A percentile compares a stretch with the other conserved stretches of the same genome.
Conservation (phyloP, 2,113 vertebrate species). For the Brienomyrus longianalis region DNA sequence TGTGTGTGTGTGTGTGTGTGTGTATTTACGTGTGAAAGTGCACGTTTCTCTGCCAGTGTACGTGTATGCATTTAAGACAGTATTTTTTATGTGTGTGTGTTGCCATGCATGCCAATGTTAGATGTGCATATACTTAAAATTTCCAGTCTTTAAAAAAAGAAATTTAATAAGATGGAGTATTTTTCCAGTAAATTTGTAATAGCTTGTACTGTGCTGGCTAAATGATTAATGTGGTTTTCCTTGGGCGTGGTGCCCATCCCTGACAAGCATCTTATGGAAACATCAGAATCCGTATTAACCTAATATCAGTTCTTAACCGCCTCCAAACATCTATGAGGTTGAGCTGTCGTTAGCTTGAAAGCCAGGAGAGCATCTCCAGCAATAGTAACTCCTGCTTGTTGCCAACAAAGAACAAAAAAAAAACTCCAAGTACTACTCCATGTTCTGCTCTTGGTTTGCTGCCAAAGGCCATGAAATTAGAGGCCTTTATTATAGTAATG, state of each 20-base stretch:
- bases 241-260: neutral
- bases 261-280: neutral
- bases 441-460: neutral
- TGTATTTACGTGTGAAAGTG: slow-evolving; percentile 4
- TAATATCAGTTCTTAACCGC: neutral
- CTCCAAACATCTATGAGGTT: neutral
- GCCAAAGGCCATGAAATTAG: slow-evolving; percentile 6
- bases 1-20: too few relatives aligned
- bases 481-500: neutral
- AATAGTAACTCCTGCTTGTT: neutral
- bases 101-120: neutral
- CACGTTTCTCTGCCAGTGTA: slow-evolving; percentile 21
- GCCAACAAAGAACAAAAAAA: neutral
- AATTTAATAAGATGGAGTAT: neutral
- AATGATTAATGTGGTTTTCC: neutral
- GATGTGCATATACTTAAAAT: neutral
- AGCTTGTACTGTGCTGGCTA: neutral
- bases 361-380: neutral
- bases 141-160: neutral
- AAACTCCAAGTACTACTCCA: neutral
- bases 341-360: neutral
- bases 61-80: slow-evolving; percentile 17
- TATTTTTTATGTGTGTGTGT: neutral
- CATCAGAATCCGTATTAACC: neutral
- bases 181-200: neutral